Percentiles rank a stretch among this genome's conserved stretches.
These are phyloP conservation scores for Athetis lepigone DNA, from an alignment of 2,888 invertebrate species.

Conservation along the genomic window DNA sequence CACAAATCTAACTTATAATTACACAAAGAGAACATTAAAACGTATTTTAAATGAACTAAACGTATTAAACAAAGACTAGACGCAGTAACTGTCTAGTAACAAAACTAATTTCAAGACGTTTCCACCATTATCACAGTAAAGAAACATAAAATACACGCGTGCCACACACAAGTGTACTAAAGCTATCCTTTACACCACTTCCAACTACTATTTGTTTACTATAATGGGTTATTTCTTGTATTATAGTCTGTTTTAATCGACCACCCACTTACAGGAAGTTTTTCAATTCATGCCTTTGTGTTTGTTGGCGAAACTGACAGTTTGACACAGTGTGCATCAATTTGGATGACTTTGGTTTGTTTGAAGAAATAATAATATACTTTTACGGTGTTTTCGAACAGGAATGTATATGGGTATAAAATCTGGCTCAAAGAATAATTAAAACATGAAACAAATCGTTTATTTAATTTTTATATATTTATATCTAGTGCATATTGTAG, in stretches of 20 bases:
- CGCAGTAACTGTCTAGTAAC: slow-evolving; percentile 43
- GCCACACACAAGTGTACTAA: slow-evolving; percentile 47
- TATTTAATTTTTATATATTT: too few relatives aligned
- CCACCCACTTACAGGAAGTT: slow-evolving; percentile 21
- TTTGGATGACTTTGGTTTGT: slow-evolving; percentile 1
- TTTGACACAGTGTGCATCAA: slow-evolving; percentile 4
- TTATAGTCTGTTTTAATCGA: slow-evolving; percentile 1
- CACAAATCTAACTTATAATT: slow-evolving; percentile 15
- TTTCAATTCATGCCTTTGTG: slow-evolving; percentile 36
- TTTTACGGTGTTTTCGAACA: not conserved
- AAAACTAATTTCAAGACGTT: slow-evolving; percentile 53
- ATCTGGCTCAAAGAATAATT: too few relatives aligned
- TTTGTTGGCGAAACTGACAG: slow-evolving; percentile 21
- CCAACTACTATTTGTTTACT: slow-evolving; percentile 43
- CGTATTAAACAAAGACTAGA: slow-evolving; percentile 33
- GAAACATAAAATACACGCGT: slow-evolving; percentile 58
- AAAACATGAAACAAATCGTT: too few relatives aligned
- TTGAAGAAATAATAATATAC: not conserved
- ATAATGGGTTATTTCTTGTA: slow-evolving; percentile 19
- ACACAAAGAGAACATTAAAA: slow-evolving; percentile 33
- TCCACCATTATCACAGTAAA: slow-evolving; percentile 44
- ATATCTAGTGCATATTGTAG: too few relatives aligned
- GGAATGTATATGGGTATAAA: not conserved
- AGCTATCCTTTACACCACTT: slow-evolving; percentile 40
- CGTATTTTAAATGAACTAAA: slow-evolving; percentile 35